Evolutionary conservation across 2,113 vertebrate genomes (phyloP).

Genomic region (Tetrao urogallus): DNA sequence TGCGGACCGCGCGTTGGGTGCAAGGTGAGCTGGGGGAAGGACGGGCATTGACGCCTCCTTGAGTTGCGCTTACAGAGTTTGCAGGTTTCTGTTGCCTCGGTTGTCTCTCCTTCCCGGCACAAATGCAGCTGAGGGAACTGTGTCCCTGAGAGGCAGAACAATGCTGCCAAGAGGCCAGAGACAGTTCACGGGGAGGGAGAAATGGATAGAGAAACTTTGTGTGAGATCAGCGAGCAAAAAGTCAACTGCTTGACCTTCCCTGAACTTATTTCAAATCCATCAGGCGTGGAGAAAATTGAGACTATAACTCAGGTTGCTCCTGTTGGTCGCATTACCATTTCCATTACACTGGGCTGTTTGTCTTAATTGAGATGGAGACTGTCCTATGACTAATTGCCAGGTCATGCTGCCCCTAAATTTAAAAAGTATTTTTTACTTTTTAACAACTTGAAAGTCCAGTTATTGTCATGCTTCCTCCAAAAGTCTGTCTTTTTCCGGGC

Average conservation of each 20-base stretch:
- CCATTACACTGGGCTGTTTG: constrained; percentile 68
- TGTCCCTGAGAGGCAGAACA: background rate
- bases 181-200: background rate
- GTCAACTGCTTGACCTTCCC: constrained; percentile 75
- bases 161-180: background rate
- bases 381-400: constrained; percentile 68
- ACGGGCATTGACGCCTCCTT: background rate
- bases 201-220: constrained; percentile 55
- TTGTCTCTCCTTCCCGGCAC: background rate
- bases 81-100: background rate
- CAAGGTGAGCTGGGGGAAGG: background rate
- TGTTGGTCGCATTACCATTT: constrained; percentile 63
- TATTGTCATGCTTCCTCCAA: background rate
- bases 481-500: background rate
- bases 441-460: background rate
- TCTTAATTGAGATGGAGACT: constrained; percentile 65
- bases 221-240: constrained; percentile 73
- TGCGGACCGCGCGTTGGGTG: too few relatives aligned
- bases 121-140: background rate
- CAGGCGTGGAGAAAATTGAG: constrained; percentile 77
- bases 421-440: background rate
- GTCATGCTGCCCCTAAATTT: constrained; percentile 64
- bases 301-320: constrained; percentile 76
- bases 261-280: constrained; percentile 77
- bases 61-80: background rate